Evolutionary conservation across 2,888 invertebrate genomes (phyloP), one percentile per base, ranked within the genome.

Genomic region (Petrolisthes manimaculis): DNA sequence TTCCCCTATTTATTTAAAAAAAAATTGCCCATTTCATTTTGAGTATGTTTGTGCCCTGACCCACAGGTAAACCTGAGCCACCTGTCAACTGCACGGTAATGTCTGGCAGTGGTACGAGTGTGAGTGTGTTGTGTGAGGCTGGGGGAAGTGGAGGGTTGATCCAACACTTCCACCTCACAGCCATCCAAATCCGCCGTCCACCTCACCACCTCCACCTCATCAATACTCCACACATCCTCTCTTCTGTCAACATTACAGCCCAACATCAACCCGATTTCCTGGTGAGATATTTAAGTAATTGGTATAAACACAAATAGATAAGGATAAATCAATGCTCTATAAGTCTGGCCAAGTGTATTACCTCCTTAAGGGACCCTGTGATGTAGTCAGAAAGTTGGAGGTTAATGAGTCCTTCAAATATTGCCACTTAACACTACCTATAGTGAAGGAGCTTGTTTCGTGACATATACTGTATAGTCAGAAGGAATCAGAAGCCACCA

Each of bases 141-240:
- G 91, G 91, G 24, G 79, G 67, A 51, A 86, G 86, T 79, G 91
- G 91, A 53, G 91, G 91, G 12, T 88, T 88, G 5, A 21, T 84
- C 4, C 89, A 89, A 79, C 75, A 79, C 71, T 91, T 91, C 86
- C 84, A 83, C 79, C 83, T 91, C 12, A 69, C 88, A 12, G 89
- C 89, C 12, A 56, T 71, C 12, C 77, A 53, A 3, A 56, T 54
- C n/a, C 37, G 37, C 37, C 37, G 37, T 37, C 78, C 51, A n/a
- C 53, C 18, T 8, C 53, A 51, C 12, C 67, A 67, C 2, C 37
- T 37, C 37, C 37, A 37, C 37, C 37, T 37, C 37, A 37, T 37
- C 37, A 37, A 37, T 37, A 37, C 0, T 37, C 37, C 37, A 67
- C 12, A 67, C 67, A n/a, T 12, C 67, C 67, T 67, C 67, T 54